Percentiles rank a stretch among this genome's conserved stretches.
Conservation (phyloP, 2,113 vertebrate genomes). For the Apistogramma diplotaenia region DNA sequence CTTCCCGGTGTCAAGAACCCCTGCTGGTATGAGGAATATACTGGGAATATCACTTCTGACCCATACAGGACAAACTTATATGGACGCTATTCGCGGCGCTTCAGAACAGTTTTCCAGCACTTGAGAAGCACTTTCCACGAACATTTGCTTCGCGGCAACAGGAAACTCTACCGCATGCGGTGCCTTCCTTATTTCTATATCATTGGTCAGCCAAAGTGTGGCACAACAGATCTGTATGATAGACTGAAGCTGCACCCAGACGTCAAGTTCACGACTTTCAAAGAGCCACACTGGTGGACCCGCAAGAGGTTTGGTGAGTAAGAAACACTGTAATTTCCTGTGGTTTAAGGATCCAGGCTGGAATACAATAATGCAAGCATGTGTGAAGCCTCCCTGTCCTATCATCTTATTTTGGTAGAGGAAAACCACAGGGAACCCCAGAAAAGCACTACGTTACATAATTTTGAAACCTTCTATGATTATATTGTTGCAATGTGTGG, state of each 20-base stretch:
- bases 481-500: neutral
- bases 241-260: constrained; percentile 89
- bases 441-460: neutral
- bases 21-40: constrained; percentile 92
- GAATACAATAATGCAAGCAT: constrained; percentile 16
- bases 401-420: neutral
- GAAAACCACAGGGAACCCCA: neutral
- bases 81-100: constrained; percentile 85
- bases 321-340: neutral
- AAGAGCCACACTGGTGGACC: constrained; percentile 99
- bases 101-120: constrained; percentile 85
- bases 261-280: constrained; percentile 89
- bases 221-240: constrained; percentile 94
- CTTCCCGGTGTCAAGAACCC: constrained; percentile 88
- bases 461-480: neutral
- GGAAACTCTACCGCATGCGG: constrained; percentile 84
- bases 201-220: constrained; percentile 96
- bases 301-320: constrained; percentile 93
- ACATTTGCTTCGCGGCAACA: constrained; percentile 80
- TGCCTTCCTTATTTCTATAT: constrained; percentile 96
- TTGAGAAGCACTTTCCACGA: constrained; percentile 86
- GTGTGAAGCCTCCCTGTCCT: neutral
- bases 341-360: neutral
- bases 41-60: constrained; percentile 80
- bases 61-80: constrained; percentile 91